Percentiles rank a stretch among this genome's conserved stretches.
These are phyloP conservation scores for Volucella zonaria DNA, from an alignment of 2,888 invertebrate species.

Conservation along the genomic window DNA sequence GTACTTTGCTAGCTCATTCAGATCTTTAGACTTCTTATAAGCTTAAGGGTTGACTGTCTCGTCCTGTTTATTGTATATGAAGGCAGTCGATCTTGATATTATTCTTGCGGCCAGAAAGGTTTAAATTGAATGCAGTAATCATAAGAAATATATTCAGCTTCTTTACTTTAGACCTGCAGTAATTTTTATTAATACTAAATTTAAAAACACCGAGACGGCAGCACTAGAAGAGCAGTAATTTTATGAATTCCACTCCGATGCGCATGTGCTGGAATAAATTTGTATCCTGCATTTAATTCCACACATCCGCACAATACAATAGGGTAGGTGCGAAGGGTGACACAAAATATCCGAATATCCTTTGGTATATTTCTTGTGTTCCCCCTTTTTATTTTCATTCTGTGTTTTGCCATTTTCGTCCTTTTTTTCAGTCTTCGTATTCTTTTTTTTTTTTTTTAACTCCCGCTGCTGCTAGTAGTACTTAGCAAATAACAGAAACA, in stretches of 20 bases:
- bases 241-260: conserved; percentile 56
- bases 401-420: conserved; percentile 41
- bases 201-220: neutral
- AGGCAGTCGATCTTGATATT: too few relatives aligned
- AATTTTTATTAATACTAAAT: neutral
- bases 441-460: conserved; percentile 31
- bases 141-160: too few relatives aligned
- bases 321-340: conserved; percentile 73
- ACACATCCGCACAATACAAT: conserved; percentile 65
- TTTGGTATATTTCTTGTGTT: conserved; percentile 48
- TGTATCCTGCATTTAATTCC: conserved; percentile 66
- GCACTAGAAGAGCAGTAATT: conserved; percentile 48
- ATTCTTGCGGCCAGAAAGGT: too few relatives aligned
- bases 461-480: conserved; percentile 22
- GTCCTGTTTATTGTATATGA: too few relatives aligned
- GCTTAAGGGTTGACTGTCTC: too few relatives aligned
- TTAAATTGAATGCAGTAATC: too few relatives aligned
- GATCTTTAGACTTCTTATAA: too few relatives aligned
- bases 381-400: conserved; percentile 51
- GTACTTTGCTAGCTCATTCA: too few relatives aligned
- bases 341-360: conserved; percentile 68
- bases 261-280: conserved; percentile 71
- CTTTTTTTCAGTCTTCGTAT: conserved; percentile 17
- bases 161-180: conserved; percentile 2
- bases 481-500: conserved; percentile 44